Evolutionary conservation across 2,113 vertebrate genomes (phyloP), one percentile per base, ranked within the genome.

Genomic region (Vidua macroura): DNA sequence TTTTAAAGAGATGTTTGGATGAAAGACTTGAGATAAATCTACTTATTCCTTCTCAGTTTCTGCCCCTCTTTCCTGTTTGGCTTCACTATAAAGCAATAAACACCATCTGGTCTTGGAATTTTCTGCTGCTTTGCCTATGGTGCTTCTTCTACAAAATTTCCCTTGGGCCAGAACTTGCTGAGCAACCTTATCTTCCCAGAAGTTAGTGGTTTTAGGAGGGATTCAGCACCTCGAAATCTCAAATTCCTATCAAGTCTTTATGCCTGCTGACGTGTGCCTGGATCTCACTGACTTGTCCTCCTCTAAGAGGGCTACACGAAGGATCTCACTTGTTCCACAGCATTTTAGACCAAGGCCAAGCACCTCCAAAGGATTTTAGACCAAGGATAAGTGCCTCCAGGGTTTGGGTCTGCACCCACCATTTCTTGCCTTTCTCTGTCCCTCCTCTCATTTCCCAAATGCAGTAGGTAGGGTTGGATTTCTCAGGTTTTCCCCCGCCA

Each of bases 21-120:
- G 3, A 93, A 90, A 93, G 69, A 39, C 48, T 90, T 74, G 14
- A 83, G 46, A 86, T 86, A 93, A 88, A 83, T n/a, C 22, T 63
- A 86, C 63, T 88, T 74, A 62, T 51, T 85, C 67, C 22, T 86
- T 80, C 79, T 86, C 63, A 62, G 8, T 88, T 90, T 86, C 88
- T 78, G 39, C 67, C 60, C 30, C 43, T 89, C 39, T 63, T 95
- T 93, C 72, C 76, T 77, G 33, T 86, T 93, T 96, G 92, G 94
- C 87, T 91, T 84, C 79, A 69, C 58, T 94, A 69, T 74, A 95
- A 94, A 96, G 88, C 55, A 90, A 17, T 80, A 83, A 93, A 58
- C 46, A 90, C 56, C 80, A 86, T 78, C 63, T 83, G 89, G 63
- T 75, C 88, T 85, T 74, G 39, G 63, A 90, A 91, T 80, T 95